A percentile compares a stretch with the other conserved stretches of the same genome.
phyloP scores from a whole-genome alignment of 2,113 vertebrate species.

The Buteo buteo region DNA sequence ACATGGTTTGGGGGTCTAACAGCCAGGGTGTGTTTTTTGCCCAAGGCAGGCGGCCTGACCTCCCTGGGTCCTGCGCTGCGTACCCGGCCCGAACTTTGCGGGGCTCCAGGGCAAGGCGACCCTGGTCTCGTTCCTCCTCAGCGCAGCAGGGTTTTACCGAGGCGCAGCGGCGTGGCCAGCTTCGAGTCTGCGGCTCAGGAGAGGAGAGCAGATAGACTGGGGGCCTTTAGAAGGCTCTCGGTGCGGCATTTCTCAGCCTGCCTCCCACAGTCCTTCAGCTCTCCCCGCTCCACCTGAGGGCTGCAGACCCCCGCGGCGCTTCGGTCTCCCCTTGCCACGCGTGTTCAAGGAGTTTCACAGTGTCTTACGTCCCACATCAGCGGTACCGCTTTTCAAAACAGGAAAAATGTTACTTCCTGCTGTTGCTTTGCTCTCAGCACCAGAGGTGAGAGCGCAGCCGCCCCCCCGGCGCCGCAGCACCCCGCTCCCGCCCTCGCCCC shows the following conservation, averaged over 20 bases:
- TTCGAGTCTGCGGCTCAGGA: not conserved
- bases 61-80: accelerated
- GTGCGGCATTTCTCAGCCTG: accelerated
- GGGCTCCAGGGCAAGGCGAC: not conserved
- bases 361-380: accelerated
- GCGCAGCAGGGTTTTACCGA: not conserved
- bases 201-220: not conserved
- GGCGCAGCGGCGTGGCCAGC: not conserved
- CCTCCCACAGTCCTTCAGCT: accelerated
- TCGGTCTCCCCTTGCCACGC: accelerated
- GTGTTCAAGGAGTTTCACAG: accelerated
- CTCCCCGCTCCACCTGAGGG: too few species aligned
- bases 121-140: not conserved
- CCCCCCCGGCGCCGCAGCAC: not conserved
- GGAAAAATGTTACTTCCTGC: accelerated
- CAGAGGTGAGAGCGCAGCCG: accelerated
- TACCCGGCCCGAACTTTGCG: accelerated
- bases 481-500: not conserved
- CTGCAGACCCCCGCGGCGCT: not conserved
- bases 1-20: accelerated
- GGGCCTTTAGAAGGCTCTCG: accelerated
- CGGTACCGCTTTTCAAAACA: not conserved
- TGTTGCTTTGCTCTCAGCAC: accelerated
- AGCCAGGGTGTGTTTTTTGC: accelerated
- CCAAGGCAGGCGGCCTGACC: not conserved